phyloP scores from a whole-genome alignment of 2,797 vertebrate species.

The Sphenopsis melanotis region DNA sequence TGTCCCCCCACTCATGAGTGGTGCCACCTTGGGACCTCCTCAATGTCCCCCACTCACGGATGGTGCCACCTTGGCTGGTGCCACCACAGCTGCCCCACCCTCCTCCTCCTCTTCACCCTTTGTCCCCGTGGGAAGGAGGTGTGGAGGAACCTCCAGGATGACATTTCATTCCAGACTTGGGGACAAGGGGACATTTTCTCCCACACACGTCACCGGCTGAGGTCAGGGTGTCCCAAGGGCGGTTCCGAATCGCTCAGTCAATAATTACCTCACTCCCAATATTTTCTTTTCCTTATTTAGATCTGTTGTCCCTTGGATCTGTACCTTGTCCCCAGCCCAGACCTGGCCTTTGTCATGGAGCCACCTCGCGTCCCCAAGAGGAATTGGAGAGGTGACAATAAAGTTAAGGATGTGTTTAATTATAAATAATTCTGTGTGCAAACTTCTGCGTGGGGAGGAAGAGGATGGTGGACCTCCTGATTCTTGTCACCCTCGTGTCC shows the following conservation, averaged over 20 bases:
- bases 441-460: background rate
- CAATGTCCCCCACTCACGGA: background rate
- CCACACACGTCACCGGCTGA: fast-evolving
- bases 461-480: background rate
- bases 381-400: fast-evolving
- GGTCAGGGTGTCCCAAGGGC: background rate
- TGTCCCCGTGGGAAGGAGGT: background rate
- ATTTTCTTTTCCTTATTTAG: background rate
- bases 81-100: background rate
- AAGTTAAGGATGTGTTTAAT: fast-evolving
- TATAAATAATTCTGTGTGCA: background rate
- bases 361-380: fast-evolving
- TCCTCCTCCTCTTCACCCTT: background rate
- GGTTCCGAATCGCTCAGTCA: fast-evolving
- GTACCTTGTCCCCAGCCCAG: too few species aligned
- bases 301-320: background rate
- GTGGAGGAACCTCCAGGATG: background rate
- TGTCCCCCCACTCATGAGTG: background rate
- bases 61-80: background rate
- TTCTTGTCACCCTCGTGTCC: background rate
- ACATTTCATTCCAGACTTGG: background rate
- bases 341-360: fast-evolving
- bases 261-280: too few species aligned
- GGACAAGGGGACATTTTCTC: background rate
- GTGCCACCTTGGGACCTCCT: background rate